A percentile compares a stretch with the other conserved stretches of the same genome.
These are phyloP conservation scores for Desoria tigrina DNA, from an alignment of 2,888 invertebrate genomes.

Conservation along the genomic window DNA sequence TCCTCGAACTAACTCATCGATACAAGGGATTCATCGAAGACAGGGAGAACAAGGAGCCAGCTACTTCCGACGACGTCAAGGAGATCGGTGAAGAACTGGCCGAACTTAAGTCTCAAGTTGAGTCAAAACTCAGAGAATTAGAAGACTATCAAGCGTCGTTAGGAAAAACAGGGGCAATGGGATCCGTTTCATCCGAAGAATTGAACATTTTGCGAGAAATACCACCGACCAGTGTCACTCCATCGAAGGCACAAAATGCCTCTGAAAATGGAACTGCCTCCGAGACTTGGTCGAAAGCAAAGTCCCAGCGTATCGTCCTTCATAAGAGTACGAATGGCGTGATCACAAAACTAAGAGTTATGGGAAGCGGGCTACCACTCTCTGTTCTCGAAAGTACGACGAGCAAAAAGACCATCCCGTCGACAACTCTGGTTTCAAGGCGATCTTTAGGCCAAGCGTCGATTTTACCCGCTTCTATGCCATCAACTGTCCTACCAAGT, in stretches of 20 bases:
- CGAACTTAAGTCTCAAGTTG: not conserved
- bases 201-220: not conserved
- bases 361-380: too few species aligned
- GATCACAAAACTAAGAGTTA: too few species aligned
- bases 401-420: too few species aligned
- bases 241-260: not conserved
- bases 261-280: too few species aligned
- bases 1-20: constrained; percentile 18
- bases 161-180: not conserved
- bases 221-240: not conserved
- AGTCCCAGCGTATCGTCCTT: not conserved
- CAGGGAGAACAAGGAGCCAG: not conserved
- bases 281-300: not conserved
- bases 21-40: constrained; percentile 10
- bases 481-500: too few species aligned
- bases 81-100: constrained; percentile 26
- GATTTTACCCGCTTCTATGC: not conserved
- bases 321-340: not conserved
- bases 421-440: too few species aligned
- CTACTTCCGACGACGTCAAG: constrained; percentile 22
- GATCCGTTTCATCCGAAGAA: not conserved
- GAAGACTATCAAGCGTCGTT: not conserved
- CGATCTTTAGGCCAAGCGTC: not conserved
- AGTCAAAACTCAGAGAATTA: not conserved
- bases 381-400: too few species aligned